A percentile compares a stretch with the other conserved stretches of the same genome.
Conservation (phyloP, 1,140 invertebrate species). For the Hylaeus volcanicus region DNA sequence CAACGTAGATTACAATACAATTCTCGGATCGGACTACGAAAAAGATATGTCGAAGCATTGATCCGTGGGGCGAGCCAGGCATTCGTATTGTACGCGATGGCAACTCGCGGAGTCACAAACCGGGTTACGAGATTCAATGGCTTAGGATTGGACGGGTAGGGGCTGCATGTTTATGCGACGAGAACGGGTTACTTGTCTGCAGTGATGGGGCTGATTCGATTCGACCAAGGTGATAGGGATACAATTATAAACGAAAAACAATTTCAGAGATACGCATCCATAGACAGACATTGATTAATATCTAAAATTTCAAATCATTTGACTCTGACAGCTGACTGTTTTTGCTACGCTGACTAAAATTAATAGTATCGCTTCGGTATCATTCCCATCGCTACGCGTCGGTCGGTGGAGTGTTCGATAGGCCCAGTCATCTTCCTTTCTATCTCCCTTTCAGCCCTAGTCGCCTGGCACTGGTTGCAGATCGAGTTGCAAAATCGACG, state of each 20-base stretch:
- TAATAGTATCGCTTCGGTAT: no score
- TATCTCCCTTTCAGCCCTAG: slow-evolving; percentile 16
- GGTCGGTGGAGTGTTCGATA: slow-evolving; percentile 26
- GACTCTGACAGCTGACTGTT: no score
- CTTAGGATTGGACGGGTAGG: neutral
- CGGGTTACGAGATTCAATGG: neutral
- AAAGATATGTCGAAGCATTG: neutral
- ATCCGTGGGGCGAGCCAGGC: neutral
- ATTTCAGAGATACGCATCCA: no score
- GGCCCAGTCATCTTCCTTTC: neutral
- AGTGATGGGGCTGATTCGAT: no score
- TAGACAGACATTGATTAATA: no score
- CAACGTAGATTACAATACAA: no score
- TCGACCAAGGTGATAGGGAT: no score
- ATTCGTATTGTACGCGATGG: neutral
- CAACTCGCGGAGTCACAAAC: slow-evolving; percentile 9
- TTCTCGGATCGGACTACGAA: neutral
- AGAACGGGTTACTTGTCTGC: slow-evolving; percentile 31
- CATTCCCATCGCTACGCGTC: neutral
- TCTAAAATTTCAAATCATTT: no score
- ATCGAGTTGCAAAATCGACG: slow-evolving; percentile 33
- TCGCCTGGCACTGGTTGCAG: neutral
- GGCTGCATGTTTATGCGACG: slow-evolving; percentile 25
- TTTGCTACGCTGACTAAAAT: no score
- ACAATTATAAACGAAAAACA: no score